Base-by-base conservation (phyloP, 2,888 invertebrate genomes). In the Aphidius colemani region DNA sequence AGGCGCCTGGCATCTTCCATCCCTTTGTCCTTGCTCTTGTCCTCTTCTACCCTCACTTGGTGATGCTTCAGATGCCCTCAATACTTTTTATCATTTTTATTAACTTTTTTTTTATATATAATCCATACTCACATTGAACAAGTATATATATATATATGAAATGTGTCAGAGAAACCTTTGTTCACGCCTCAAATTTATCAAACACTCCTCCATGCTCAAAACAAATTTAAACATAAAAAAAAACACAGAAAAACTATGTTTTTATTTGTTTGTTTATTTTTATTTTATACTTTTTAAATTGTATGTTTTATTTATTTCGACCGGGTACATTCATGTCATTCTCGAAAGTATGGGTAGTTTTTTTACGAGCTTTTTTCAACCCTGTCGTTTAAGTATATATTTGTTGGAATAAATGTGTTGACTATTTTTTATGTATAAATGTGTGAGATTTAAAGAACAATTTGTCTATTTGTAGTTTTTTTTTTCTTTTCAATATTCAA, bases 1-100 rank as follows among this genome's bases (percentile, higher is more conserved):
- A 70, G 72, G 74, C 72, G 73, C 68, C 69, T 68, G 63, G 67
- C 69, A 67, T 73, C 72, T 70, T 74, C 71, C 69, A 71, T 70
- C 72, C 70, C 73, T 59, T 49, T 64, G 50, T 41, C 40, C 57
- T 60, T 61, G 51, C 64, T 41, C 30, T 46, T 56, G 56, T 41
- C 50, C 18, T 59, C 57, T 45, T 50, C 59, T 60, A 66, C 58
- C 61, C 63, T 63, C 62, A 51, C 53, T 55, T 41, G 40, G 56
- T 51, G 30, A 2, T 30, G 30, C 5, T 30, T 30, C 30, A 30
- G 30, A 30, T 30, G 30, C 30, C 30, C 30, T 30, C 30, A 30
- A 30, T 30, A 30, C 30, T 30, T 30, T 30, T 30, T 30, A 18
- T 18, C 13, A 18, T 18, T 18, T 18, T 18, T 18, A 30, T 30